Evolutionary conservation across 2,797 vertebrate species (phyloP), one percentile per base, ranked within the genome.

Genomic region (Acanthurus lineatus): DNA sequence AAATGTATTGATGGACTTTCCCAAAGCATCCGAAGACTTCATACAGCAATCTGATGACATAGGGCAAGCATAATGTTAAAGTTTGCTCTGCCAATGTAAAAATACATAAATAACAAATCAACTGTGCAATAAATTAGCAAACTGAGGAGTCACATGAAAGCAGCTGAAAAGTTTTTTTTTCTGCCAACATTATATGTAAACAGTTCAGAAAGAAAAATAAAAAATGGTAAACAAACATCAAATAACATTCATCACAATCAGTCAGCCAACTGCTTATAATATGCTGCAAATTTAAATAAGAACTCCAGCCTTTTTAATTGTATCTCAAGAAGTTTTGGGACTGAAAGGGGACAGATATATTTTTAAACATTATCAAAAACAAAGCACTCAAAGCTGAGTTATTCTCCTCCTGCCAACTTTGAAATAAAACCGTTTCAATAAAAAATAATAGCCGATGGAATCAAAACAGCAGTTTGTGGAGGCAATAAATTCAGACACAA

Each of bases 381-480:
- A 0, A 72, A 25, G 28, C 28, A 32, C 28, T 32, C 28, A 32
- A 32, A 5, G 28, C 28, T 32, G 28, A 32, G 3, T 3, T 25
- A 25, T 25, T 32, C 6, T 40, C 40, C 40, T 40, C 8, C 40
- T 10, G 10, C 40, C 10, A 10, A 7, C 15, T 79, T 48, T 54
- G 16, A 19, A 77, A 80, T 86, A 91, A 82, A 73, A 73, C 80
- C 0, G 11, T 80, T 78, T 94, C 58, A 96, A 87, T 75, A 97
- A 90, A 79, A 96, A 96, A 76, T 95, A 97, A 91, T 96, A 97
- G 69, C 94, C 94, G 67, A 96, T 17, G 9, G 92, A 94, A 74
- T 97, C 96, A 7, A 97, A 93, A 68, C 94, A 96, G 90, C 96
- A 97, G 88, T 96, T 97, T 57, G 95, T 90, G 0, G 93, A 93